Evolutionary conservation across 2,888 invertebrate species (phyloP).

Genomic region (Argyra leucocephala): DNA sequence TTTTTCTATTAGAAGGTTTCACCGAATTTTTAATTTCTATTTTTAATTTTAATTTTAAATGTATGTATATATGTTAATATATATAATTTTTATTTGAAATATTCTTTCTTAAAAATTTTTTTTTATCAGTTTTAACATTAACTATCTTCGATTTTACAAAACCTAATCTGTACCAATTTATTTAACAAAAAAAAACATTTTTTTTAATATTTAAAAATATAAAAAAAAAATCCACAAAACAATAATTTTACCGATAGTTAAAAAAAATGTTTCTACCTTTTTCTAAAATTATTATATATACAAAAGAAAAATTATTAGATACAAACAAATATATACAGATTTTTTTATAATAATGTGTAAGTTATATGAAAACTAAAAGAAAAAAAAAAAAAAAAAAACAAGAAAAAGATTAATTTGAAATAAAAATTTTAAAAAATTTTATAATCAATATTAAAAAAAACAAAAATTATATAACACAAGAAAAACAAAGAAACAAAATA

Average conservation of each 20-base stretch:
- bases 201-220: too few relatives aligned
- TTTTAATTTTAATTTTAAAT: too few relatives aligned
- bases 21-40: too few relatives aligned
- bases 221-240: slow-evolving; percentile 1
- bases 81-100: too few relatives aligned
- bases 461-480: not conserved
- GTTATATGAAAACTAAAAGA: not conserved
- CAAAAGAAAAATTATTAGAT: not conserved
- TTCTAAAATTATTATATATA: slow-evolving; percentile 2
- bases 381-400: not conserved
- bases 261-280: slow-evolving; percentile 1
- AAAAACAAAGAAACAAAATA: too few relatives aligned
- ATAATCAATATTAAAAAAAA: not conserved
- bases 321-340: slow-evolving; percentile 4
- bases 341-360: slow-evolving; percentile 4
- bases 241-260: slow-evolving; percentile 2
- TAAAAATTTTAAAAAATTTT: not conserved
- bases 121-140: too few relatives aligned
- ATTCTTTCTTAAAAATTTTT: too few relatives aligned
- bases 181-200: too few relatives aligned
- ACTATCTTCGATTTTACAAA: too few relatives aligned
- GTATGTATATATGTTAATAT: too few relatives aligned
- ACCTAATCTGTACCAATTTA: too few relatives aligned
- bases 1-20: too few relatives aligned
- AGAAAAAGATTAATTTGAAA: not conserved